Conservation (phyloP, 2,888 invertebrate genomes). For the Thymelicus sylvestris region DNA sequence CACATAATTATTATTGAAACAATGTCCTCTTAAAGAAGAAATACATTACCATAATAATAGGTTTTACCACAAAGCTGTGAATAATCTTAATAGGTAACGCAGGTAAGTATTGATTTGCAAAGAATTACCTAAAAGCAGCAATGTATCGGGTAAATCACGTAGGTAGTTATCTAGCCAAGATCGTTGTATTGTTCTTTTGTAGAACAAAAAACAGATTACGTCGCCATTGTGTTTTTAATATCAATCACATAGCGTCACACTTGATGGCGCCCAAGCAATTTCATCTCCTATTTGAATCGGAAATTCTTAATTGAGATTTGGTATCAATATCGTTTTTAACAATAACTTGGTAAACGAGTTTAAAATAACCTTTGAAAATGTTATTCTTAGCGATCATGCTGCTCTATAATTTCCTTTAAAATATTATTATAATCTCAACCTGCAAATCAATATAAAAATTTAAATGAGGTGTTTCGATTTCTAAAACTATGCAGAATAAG, state of each 20-base stretch:
- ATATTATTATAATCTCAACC: too few species aligned
- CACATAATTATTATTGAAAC: too few species aligned
- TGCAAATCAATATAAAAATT: too few species aligned
- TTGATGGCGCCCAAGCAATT: slow-evolving; percentile 20
- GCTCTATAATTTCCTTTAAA: too few species aligned
- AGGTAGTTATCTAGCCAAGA: slow-evolving; percentile 24
- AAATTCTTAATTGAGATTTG: slow-evolving; percentile 17
- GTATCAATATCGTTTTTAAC: slow-evolving; percentile 13
- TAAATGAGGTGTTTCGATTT: too few species aligned
- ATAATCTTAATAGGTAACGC: not conserved
- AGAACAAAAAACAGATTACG: slow-evolving; percentile 33
- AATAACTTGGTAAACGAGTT: slow-evolving; percentile 1
- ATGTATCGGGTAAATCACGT: slow-evolving; percentile 20
- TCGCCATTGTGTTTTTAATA: slow-evolving; percentile 32
- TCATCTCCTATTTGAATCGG: slow-evolving; percentile 16
- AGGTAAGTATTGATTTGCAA: not conserved
- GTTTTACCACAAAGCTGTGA: too few species aligned
- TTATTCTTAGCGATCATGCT: not conserved
- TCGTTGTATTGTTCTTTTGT: slow-evolving; percentile 26
- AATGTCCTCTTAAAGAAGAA: too few species aligned
- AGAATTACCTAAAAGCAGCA: slow-evolving; percentile 1
- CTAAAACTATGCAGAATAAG: too few species aligned
- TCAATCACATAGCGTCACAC: slow-evolving; percentile 33
- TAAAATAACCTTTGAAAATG: not conserved
- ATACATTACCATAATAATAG: too few species aligned